Evolutionary conservation across 1,140 invertebrate species (phyloP), one percentile per base, ranked within the genome.

Genomic region (Diprion similis): DNA sequence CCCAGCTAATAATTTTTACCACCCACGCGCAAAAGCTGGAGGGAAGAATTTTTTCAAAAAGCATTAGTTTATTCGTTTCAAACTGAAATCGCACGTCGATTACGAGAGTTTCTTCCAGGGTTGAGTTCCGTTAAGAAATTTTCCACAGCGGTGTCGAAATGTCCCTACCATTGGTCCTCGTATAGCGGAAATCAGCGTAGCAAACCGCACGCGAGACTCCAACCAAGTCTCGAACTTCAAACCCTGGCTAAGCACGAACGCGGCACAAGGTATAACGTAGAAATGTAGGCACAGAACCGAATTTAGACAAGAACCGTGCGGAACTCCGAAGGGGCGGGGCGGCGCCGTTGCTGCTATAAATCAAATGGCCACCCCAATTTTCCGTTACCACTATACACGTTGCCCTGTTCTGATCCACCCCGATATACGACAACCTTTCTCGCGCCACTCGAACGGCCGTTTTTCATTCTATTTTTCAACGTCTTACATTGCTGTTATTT

Each of bases 31-130:
- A 46, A 66, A 37, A 11, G 67, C 71, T 67, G 46, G 68, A 77
- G 74, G 75, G 70, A 77, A 77, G 75, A 75, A 37, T 37, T 37
- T 37, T 37, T 37, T 6, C 24, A 37, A 37, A 6, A 37, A 37
- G 6, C 24, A 1, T 37, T 37, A 37, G 2, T 37, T 37, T 37
- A 37, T 37, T 37, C 24, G 24, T 37, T 37, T 6, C 24, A 37
- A 37, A 37, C 24, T 6, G 24, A 37, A 37, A 37, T 37, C 24
- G 24, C 24, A 37, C 51, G 9, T 59, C 51, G n/a, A 17, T 59
- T 17, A 59, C 11, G n/a, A 59, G 6, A 59, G 9, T 37, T 37
- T 37, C 24, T 37, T 37, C 24, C 11, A 59, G n/a, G 51, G 9
- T 59, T 8, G 9, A 9, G 51, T 17, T 59, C 51, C n/a, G 51